Conservation (phyloP, 2,888 invertebrate species). For the Notodonta ziczac region DNA sequence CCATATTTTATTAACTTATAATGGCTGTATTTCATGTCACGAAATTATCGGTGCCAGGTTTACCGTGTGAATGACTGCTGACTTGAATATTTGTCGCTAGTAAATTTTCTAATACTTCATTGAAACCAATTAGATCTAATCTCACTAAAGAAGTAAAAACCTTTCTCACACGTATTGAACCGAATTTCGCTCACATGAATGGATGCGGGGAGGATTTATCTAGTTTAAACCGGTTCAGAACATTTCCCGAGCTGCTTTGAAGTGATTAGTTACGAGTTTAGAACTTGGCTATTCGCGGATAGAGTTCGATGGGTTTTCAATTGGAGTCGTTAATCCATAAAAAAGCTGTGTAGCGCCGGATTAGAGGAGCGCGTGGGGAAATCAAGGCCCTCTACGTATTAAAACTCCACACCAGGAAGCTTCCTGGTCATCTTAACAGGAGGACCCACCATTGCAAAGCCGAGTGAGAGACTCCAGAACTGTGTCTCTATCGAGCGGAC, state of each 20-base stretch:
- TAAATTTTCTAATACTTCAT: background rate
- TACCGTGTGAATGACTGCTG: too few relatives aligned
- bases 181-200: slow-evolving; percentile 18
- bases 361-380: too few relatives aligned
- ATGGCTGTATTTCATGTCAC: too few relatives aligned
- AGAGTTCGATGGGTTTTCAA: background rate
- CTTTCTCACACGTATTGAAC: slow-evolving; percentile 9
- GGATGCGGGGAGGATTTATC: slow-evolving; percentile 17
- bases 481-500: too few relatives aligned
- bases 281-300: background rate
- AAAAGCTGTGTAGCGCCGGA: background rate
- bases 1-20: too few relatives aligned
- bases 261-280: background rate
- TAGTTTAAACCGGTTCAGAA: slow-evolving; percentile 22
- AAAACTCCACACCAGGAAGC: too few relatives aligned
- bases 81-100: too few relatives aligned
- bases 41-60: too few relatives aligned
- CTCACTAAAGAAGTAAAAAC: background rate
- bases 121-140: background rate
- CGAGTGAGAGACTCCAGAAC: too few relatives aligned
- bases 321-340: background rate
- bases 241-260: background rate
- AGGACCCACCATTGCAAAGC: too few relatives aligned
- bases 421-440: too few relatives aligned
- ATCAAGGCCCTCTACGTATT: too few relatives aligned